Percentiles rank a stretch among this genome's conserved stretches.
These are phyloP conservation scores for Herminia tarsipennalis DNA, from an alignment of 2,888 invertebrate species.

Conservation along the genomic window DNA sequence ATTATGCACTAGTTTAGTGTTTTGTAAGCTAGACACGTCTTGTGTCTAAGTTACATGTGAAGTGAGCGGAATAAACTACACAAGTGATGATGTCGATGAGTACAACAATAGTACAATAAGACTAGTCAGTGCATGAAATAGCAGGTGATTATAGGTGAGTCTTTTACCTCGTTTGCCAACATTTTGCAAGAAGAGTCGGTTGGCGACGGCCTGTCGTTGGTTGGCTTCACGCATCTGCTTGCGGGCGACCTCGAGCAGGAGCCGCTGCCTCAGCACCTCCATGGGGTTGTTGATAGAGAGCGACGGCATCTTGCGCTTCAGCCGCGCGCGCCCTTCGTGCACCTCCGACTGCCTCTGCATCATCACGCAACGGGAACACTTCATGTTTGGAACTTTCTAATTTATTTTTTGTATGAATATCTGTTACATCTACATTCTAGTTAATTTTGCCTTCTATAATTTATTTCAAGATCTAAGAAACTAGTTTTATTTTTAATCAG, in stretches of 20 bases:
- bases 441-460: too few species aligned
- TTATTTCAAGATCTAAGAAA: too few species aligned
- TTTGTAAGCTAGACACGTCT: slow-evolving; percentile 8
- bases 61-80: too few species aligned
- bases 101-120: too few species aligned
- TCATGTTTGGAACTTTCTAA: background rate
- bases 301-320: slow-evolving; percentile 88
- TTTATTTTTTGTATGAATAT: background rate
- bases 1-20: slow-evolving; percentile 4
- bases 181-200: slow-evolving; percentile 90
- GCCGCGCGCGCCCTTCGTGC: slow-evolving; percentile 69
- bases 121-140: background rate
- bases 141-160: background rate
- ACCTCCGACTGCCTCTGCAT: slow-evolving; percentile 61
- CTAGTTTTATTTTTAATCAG: too few species aligned
- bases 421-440: background rate
- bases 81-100: too few species aligned
- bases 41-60: background rate
- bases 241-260: slow-evolving; percentile 92
- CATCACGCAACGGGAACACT: slow-evolving; percentile 14
- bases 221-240: slow-evolving; percentile 92
- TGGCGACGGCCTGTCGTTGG: slow-evolving; percentile 89
- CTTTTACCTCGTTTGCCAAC: slow-evolving; percentile 89
- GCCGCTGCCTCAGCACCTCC: slow-evolving; percentile 93
- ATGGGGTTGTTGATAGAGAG: slow-evolving; percentile 95